Conservation (phyloP, 2,113 vertebrate genomes). For the Microtus richardsoni region DNA sequence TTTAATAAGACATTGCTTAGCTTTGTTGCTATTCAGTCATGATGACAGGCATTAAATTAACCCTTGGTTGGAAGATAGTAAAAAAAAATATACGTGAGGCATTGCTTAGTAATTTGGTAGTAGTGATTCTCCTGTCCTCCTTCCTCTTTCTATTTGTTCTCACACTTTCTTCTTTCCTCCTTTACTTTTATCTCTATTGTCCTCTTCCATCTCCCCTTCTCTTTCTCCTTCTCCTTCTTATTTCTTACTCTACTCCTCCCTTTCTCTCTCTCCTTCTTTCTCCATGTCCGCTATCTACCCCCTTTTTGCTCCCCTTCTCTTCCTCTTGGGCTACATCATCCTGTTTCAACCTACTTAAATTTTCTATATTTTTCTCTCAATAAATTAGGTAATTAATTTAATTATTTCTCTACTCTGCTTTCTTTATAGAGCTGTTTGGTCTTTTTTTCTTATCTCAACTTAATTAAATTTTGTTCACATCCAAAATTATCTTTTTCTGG, state of each 20-base stretch:
- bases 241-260: not conserved
- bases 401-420: not conserved
- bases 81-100: not conserved
- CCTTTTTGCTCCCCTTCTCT: not conserved
- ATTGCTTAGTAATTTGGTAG: not conserved
- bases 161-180: not conserved
- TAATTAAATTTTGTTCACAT: slow-evolving; percentile 32
- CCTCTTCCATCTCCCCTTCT: not conserved
- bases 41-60: not conserved
- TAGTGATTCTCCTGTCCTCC: no score
- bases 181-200: no score
- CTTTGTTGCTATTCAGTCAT: slow-evolving; percentile 7
- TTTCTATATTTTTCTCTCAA: not conserved
- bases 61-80: slow-evolving; percentile 7
- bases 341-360: not conserved
- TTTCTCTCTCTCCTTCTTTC: not conserved
- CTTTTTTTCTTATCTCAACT: not conserved
- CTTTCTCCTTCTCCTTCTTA: no score
- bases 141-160: not conserved
- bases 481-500: not conserved
- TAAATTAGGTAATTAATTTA: slow-evolving; percentile 23
- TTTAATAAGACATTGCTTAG: not conserved
- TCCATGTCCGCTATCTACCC: not conserved
- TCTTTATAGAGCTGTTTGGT: not conserved
- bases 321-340: not conserved